Conservation (phyloP, 2,797 vertebrate species). For the Tapera naevia region DNA sequence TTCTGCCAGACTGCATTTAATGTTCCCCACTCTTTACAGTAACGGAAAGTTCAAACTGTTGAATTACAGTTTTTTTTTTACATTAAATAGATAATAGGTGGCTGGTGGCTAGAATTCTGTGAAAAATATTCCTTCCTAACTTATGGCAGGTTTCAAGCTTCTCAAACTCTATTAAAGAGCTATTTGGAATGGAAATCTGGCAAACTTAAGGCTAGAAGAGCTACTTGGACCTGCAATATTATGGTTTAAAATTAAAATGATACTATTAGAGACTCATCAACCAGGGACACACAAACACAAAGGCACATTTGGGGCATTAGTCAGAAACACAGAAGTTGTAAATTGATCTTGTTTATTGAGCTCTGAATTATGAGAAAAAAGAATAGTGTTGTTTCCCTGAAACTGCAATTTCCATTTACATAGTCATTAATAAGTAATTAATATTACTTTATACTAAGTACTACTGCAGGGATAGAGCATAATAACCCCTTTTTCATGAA, state of each 20-base stretch:
- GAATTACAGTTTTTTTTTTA: background rate
- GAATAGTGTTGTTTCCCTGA: conserved; percentile 25
- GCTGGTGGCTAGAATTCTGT: background rate
- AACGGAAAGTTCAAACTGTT: background rate
- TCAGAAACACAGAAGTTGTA: conserved; percentile 1
- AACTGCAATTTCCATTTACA: background rate
- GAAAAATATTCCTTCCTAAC: background rate
- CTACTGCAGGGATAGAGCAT: background rate
- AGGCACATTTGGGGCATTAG: background rate
- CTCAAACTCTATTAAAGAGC: background rate
- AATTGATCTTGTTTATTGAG: conserved; percentile 4
- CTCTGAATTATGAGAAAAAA: conserved; percentile 32
- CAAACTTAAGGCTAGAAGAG: background rate
- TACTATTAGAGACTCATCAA: background rate
- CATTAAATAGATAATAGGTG: background rate
- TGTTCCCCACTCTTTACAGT: background rate
- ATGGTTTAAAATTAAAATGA: conserved; percentile 14
- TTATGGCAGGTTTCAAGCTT: background rate
- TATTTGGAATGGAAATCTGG: background rate
- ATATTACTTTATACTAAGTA: conserved; percentile 34
- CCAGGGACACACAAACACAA: background rate
- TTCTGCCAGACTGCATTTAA: background rate
- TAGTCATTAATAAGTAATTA: conserved; percentile 55
- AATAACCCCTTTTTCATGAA: background rate
- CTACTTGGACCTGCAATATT: background rate